Evolutionary conservation across 2,113 vertebrate genomes (phyloP).

Genomic region (Channa maculata): DNA sequence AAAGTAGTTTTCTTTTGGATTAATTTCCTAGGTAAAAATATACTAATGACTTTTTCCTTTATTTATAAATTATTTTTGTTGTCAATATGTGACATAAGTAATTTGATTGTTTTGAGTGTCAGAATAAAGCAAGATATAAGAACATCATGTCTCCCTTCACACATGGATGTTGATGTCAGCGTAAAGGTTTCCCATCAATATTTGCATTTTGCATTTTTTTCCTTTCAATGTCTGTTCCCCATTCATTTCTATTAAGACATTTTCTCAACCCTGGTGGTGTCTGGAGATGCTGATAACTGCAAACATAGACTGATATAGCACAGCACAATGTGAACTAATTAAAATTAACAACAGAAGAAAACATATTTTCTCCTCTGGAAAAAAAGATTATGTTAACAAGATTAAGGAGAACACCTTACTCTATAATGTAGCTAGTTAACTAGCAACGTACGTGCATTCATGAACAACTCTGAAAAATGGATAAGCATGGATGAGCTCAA

Average conservation of each 20-base stretch:
- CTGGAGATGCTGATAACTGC: background rate
- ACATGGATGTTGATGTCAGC: conserved; percentile 53
- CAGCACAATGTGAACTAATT: no score
- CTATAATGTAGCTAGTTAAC: no score
- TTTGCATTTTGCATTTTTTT: background rate
- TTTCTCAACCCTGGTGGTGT: background rate
- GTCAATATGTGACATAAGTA: conserved; percentile 79
- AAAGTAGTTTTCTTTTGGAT: conserved; percentile 67
- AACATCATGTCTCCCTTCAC: conserved; percentile 61
- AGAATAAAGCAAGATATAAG: conserved; percentile 80
- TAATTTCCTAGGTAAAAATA: conserved; percentile 68
- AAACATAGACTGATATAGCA: background rate
- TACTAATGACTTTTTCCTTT: conserved; percentile 62
- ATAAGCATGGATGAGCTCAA: no score
- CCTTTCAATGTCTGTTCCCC: background rate
- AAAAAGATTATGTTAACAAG: no score
- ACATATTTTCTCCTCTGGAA: no score
- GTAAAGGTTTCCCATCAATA: background rate
- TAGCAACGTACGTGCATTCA: no score
- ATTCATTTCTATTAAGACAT: background rate
- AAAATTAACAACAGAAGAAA: no score
- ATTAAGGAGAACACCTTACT: no score
- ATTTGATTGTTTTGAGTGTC: conserved; percentile 81
- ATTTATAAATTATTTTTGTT: conserved; percentile 70
- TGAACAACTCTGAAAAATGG: no score